Conservation (phyloP, 2,888 invertebrate species). For the Synanthedon formicaeformis region DNA sequence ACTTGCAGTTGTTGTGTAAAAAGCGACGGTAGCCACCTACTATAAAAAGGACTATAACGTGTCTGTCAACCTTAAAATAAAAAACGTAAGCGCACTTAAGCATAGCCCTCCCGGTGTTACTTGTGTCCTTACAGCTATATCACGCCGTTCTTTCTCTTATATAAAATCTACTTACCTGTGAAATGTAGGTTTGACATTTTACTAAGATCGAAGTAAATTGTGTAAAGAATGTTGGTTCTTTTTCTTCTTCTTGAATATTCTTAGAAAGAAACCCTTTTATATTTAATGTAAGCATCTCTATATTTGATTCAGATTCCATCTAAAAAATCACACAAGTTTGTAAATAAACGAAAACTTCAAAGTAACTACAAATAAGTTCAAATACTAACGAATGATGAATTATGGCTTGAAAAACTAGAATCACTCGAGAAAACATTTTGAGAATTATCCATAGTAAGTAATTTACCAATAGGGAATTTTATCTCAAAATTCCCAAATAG, state of each 20-base stretch:
- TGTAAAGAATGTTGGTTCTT: conserved; percentile 17
- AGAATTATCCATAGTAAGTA: conserved; percentile 33
- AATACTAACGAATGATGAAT: conserved; percentile 1
- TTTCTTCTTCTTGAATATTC: conserved; percentile 13
- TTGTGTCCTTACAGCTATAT: no score
- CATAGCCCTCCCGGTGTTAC: no score
- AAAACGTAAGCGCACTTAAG: no score
- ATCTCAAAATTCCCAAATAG: no score
- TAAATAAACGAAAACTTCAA: no score
- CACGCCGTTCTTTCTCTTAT: no score
- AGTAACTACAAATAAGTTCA: no score
- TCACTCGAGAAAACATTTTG: conserved; percentile 34
- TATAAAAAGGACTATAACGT: no score
- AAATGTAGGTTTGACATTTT: conserved; percentile 34
- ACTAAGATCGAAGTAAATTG: conserved; percentile 27
- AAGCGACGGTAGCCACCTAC: no score
- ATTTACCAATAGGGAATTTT: no score
- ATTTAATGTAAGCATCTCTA: conserved; percentile 21
- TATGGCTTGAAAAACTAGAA: conserved; percentile 16
- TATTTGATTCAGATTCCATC: conserved; percentile 26
- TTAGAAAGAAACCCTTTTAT: conserved; percentile 24
- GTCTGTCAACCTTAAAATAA: no score
- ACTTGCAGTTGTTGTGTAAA: no score
- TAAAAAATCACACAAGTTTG: conserved; percentile 6
- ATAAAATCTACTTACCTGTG: conserved; percentile 24